Conservation (phyloP, 2,888 invertebrate genomes). For the Napeogenes inachia region DNA sequence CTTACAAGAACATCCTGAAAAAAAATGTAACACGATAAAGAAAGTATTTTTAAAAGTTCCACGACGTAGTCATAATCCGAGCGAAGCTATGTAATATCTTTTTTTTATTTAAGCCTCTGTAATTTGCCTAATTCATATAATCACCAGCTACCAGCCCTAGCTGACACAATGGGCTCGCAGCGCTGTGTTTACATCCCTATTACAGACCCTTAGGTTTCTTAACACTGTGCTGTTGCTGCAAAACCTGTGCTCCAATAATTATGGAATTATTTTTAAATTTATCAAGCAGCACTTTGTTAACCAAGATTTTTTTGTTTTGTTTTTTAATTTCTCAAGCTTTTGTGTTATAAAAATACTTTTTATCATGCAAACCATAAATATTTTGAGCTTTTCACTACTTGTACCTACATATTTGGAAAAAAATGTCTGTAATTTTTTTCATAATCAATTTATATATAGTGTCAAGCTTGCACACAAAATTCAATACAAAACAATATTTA, state of each 20-base stretch:
- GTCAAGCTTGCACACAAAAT: no score
- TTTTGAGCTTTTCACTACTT: no score
- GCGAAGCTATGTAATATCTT: background rate
- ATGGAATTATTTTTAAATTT: constrained; percentile 18
- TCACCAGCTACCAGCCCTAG: constrained; percentile 34
- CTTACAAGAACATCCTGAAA: no score
- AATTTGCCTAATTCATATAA: constrained; percentile 63
- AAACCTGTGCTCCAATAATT: constrained; percentile 9
- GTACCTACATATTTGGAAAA: no score
- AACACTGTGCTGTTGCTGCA: constrained; percentile 6
- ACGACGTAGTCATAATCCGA: background rate
- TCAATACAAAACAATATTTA: no score
- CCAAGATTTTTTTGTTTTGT: constrained; percentile 13
- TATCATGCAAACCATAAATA: no score
- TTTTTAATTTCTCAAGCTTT: background rate
- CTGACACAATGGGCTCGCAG: constrained; percentile 7
- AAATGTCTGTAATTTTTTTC: no score
- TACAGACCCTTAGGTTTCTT: constrained; percentile 11
- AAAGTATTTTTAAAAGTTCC: background rate
- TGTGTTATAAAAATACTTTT: no score
- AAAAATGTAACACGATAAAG: background rate
- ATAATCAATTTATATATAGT: constrained; percentile 4
- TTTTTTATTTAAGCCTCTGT: constrained; percentile 22
- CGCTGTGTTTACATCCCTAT: constrained; percentile 15
- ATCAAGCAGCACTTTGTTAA: constrained; percentile 5